Percentiles rank a stretch among this genome's conserved stretches.
phyloP scores from a whole-genome alignment of 2,888 invertebrate genomes.

The Nebria salina region DNA sequence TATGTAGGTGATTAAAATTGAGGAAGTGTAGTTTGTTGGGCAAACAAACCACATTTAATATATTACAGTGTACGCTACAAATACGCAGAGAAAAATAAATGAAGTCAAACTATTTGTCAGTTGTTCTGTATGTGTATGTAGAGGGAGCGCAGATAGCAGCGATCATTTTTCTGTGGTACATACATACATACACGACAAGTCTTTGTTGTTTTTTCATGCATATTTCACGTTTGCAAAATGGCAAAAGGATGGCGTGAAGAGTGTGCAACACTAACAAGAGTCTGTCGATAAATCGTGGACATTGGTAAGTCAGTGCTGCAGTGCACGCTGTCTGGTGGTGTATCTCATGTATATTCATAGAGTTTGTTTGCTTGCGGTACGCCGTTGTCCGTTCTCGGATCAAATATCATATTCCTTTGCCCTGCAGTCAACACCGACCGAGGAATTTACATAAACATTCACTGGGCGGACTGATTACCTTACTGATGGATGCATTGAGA shows the following conservation, averaged over 20 bases:
- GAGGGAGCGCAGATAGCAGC: background rate
- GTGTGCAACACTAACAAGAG: constrained; percentile 2
- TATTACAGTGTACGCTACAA: too few relatives aligned
- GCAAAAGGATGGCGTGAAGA: background rate
- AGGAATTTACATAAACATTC: background rate
- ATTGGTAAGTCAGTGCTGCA: constrained; percentile 3
- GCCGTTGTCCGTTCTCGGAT: background rate
- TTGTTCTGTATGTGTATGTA: background rate
- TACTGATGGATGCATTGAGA: background rate
- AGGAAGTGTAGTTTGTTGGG: too few relatives aligned
- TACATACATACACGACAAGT: background rate
- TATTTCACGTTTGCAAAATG: constrained; percentile 1
- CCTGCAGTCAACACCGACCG: background rate
- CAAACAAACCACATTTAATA: too few relatives aligned
- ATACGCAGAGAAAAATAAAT: too few relatives aligned
- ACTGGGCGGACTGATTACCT: background rate
- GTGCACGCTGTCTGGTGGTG: background rate
- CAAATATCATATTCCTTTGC: background rate
- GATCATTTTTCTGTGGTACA: constrained; percentile 4
- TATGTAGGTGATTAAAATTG: too few relatives aligned
- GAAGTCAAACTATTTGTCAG: constrained; percentile 2
- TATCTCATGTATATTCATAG: constrained; percentile 18
- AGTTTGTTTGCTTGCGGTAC: constrained; percentile 2
- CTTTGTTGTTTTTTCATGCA: constrained; percentile 19
- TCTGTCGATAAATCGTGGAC: constrained; percentile 9